Base-by-base conservation (phyloP, 2,797 vertebrate genomes). In the Ceryle rudis region DNA sequence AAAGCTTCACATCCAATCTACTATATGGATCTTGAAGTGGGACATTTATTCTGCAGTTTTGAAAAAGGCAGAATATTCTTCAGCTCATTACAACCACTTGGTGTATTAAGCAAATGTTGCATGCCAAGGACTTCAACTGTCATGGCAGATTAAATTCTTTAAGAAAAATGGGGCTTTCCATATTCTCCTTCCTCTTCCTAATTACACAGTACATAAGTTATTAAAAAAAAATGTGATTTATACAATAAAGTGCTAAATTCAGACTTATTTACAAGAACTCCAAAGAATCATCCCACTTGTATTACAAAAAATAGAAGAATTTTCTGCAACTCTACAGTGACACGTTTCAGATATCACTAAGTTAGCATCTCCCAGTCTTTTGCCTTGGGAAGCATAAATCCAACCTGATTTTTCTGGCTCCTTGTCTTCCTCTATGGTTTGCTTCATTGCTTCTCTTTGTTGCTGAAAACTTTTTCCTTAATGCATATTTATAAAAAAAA, bases 391-490 rank as follows among this genome's bases (percentile, higher is more conserved):
- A 71, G 31, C 28, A 90, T 49, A 77, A 67, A 39, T 73, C 92
- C 37, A 86, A 98, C 98, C 98, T 97, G 98, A 98, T 98, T 98
- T 98, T 97, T 98, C 99, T 81, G 98, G 99, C 86, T 98, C 99
- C 90, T 98, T 99, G 97, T 99, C 99, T 95, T 98, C 98, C 86
- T 99, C 98, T 97, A 99, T 98, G 13, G 99, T 99, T 98, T 99
- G 99, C 96, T 99, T 99, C 98, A 99, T 99, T 92, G 99, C 99
- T 98, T 99, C 99, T 97, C 99, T 99, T 97, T 99, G 99, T 66
- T 99, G 99, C 97, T 99, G 99, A 97, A 99, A 99, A 93, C 98
- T 99, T 98, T 99, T 99, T 71, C 99, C 99, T 99, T 94, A 90
- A 81, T 14, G 49, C 28, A 46, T 35, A 94, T 37, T 35, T 35